Percentiles rank a stretch among this genome's conserved stretches.
Conservation (phyloP, 2,888 invertebrate species). For the Serrognathus titanus region DNA sequence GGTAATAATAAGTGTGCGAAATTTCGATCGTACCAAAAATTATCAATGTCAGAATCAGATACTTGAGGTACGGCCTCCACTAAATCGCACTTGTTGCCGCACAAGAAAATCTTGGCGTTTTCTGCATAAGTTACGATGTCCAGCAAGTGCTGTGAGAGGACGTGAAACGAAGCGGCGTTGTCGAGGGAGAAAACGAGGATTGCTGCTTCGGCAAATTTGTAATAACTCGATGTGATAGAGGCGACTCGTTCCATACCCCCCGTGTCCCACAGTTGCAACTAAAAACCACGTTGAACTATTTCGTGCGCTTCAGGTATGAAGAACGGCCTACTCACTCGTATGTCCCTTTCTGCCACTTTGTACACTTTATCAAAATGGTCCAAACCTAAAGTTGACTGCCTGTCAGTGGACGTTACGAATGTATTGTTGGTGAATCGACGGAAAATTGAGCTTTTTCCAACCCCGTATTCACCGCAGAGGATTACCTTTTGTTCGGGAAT, state of each 20-base stretch:
- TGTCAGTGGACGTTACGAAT: slow-evolving; percentile 78
- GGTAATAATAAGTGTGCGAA: not conserved
- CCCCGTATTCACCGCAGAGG: slow-evolving; percentile 92
- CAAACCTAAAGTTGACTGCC: slow-evolving; percentile 84
- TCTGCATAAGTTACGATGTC: slow-evolving; percentile 93
- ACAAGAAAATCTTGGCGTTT: slow-evolving; percentile 91
- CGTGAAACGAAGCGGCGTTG: slow-evolving; percentile 88
- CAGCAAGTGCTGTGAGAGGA: slow-evolving; percentile 85
- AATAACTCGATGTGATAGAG: slow-evolving; percentile 91
- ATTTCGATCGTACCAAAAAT: slow-evolving; percentile 65
- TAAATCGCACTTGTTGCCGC: slow-evolving; percentile 87
- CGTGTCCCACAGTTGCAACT: slow-evolving; percentile 95
- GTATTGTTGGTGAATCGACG: slow-evolving; percentile 85
- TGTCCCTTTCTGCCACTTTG: slow-evolving; percentile 65
- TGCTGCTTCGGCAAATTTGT: slow-evolving; percentile 93
- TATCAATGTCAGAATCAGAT: slow-evolving; percentile 82
- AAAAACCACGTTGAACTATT: slow-evolving; percentile 28
- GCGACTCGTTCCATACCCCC: slow-evolving; percentile 96
- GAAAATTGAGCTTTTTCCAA: slow-evolving; percentile 92
- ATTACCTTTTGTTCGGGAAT: slow-evolving; percentile 89
- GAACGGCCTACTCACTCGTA: slow-evolving; percentile 59
- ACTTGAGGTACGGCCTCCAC: slow-evolving; percentile 64
- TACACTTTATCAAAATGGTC: slow-evolving; percentile 87
- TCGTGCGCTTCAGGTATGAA: not conserved
- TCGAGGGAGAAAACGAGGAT: slow-evolving; percentile 88